Evolutionary conservation across 2,113 vertebrate species (phyloP), one percentile per base, ranked within the genome.

Genomic region (Salvelinus namaycush): DNA sequence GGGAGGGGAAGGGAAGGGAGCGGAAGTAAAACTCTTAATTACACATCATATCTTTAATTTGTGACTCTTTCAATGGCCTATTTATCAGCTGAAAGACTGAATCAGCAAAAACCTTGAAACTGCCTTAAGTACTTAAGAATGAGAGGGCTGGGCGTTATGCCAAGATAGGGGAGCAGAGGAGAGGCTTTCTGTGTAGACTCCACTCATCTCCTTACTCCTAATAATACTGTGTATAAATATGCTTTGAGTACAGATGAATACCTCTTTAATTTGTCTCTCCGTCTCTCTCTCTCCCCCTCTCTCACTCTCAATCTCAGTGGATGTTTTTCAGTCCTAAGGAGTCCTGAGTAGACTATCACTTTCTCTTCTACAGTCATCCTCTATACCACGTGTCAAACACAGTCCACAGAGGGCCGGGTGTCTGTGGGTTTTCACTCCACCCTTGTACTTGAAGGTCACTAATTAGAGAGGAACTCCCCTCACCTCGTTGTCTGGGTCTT

Each of bases 61-160:
- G 84, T 76, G 66, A 76, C 76, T 72, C 26, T 76, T 84, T 84
- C 81, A 74, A 69, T 18, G 67, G 70, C 9, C 74, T 84, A 87
- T 88, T 91, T 88, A 83, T 87, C 88, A 83, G 79, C 88, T 78
- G 86, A 89, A 87, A 89, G 80, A 24, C 29, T 80, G 85, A 89
- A 89, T 85, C 84, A 71, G 81, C 83, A 75, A 81, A 87, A 87
- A 88, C 84, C 79, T 34, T 84, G 77, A 83, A 86, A 84, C 66
- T 80, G 60, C 72, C 13, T 18, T 79, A 73, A 84, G 76, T 48
- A 75, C 79, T 24, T 83, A 84, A 81, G 80, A 84, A 86, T 59
- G 81, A 86, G 62, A 9, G 65, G 81, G 72, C 78, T 16, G 87
- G 86, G 85, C 84, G 5, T 1, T 0, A 14, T 72, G 9, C 89